Evolutionary conservation across 2,797 vertebrate species (phyloP).

Genomic region (Momotus momota): DNA sequence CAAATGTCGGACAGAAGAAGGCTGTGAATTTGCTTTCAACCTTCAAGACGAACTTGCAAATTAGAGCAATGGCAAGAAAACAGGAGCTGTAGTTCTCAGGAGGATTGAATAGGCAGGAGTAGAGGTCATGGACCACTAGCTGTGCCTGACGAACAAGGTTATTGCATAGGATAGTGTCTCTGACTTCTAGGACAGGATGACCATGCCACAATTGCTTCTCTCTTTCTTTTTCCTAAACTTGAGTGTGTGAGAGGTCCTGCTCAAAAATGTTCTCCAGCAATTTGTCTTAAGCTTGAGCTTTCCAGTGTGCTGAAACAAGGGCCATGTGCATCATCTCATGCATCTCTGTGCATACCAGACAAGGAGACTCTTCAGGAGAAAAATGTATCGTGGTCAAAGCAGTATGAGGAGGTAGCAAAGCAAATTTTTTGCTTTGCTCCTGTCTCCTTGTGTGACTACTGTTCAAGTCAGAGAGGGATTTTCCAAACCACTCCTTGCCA

Average conservation of each 20-base stretch:
- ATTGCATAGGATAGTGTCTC: too few species aligned
- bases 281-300: background rate
- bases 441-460: background rate
- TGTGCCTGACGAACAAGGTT: background rate
- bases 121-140: background rate
- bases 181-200: background rate
- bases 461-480: background rate
- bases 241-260: background rate
- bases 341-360: too few species aligned
- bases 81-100: background rate
- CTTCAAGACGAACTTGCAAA: background rate
- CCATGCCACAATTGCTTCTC: background rate
- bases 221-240: background rate
- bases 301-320: background rate
- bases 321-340: background rate
- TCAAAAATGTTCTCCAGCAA: background rate
- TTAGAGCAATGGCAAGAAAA: background rate
- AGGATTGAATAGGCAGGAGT: background rate
- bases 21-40: background rate
- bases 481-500: background rate
- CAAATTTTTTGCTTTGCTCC: background rate
- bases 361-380: background rate
- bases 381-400: rapidly evolving
- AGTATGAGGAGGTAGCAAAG: background rate
- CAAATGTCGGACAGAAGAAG: background rate